These are phyloP conservation scores for Raja brachyura DNA, from an alignment of 2,113 vertebrate species.

Conservation along the genomic window DNA sequence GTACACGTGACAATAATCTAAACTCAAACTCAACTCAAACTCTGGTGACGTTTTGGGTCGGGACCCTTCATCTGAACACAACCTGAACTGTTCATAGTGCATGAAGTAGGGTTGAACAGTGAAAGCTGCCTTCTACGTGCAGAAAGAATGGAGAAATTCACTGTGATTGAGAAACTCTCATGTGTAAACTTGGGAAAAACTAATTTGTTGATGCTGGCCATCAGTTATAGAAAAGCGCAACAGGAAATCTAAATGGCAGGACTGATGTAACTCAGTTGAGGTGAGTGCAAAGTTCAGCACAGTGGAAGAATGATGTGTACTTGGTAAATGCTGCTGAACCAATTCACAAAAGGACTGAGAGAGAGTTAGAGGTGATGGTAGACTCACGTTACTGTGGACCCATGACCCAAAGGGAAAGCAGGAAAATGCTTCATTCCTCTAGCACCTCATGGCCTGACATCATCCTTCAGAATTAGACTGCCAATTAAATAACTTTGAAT, in stretches of 20 bases:
- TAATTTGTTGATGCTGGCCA: neutral
- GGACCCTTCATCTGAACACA: too few species aligned
- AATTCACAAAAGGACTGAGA: neutral
- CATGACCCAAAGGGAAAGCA: neutral
- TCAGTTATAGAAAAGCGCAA: neutral
- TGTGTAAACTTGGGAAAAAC: neutral
- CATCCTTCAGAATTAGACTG: neutral
- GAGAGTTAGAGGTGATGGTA: neutral
- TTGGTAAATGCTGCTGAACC: neutral
- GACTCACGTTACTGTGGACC: neutral
- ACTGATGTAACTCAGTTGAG: neutral
- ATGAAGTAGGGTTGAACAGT: neutral
- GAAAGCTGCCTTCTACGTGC: neutral
- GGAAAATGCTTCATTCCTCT: neutral
- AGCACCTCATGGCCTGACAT: neutral
- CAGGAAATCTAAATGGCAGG: neutral
- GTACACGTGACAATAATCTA: too few species aligned
- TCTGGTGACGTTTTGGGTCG: too few species aligned
- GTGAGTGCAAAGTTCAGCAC: neutral
- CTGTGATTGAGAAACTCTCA: neutral
- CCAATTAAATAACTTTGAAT: neutral
- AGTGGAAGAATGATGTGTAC: neutral
- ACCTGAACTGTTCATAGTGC: neutral
- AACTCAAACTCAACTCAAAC: too few species aligned
- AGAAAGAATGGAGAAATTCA: neutral